Evolutionary conservation across 2,888 invertebrate species (phyloP), one percentile per base, ranked within the genome.

Genomic region (Coenonympha glycerion): DNA sequence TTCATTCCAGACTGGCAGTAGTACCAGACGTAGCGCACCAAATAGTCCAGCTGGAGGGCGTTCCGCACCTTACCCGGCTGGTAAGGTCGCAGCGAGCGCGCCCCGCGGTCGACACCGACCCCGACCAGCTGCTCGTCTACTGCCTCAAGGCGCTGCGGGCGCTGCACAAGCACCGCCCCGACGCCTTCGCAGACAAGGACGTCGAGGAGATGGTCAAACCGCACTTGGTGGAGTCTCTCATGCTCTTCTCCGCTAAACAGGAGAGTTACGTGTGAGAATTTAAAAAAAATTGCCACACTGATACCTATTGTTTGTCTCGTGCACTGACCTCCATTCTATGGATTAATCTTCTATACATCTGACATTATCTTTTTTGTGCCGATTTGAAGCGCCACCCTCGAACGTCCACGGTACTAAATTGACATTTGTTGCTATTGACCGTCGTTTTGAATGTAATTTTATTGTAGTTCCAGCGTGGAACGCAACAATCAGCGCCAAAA

Each of bases 221-320:
- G 1, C 90, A 92, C 65, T 80, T 94, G 8, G 89, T 94, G 79
- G 94, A 95, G 69, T 93, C 94, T 0, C 92, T 94, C 60, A 90
- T 94, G 73, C 86, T 92, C 28, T 94, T 93, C 75, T 93, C 94
- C 0, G 91, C 92, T 19, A 91, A 92, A 62, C 92, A 92, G 71
- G 94, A 94, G 74, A 94, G 94, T 71, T 93, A 93, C 71, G 94
- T 94, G 33, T 94, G 77, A 81, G 34, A n/a, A n/a, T n/a, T n/a
- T n/a, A n/a, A n/a, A n/a, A n/a, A n/a, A n/a, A n/a, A n/a, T n/a
- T n/a, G n/a, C n/a, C n/a, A n/a, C n/a, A n/a, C n/a, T n/a, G n/a
- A n/a, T n/a, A n/a, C n/a, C n/a, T n/a, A n/a, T n/a, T n/a, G n/a
- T n/a, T n/a, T n/a, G n/a, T n/a, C n/a, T n/a, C n/a, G n/a, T n/a